Conservation (phyloP, 2,888 invertebrate genomes). For the Drosophila prolongata region DNA sequence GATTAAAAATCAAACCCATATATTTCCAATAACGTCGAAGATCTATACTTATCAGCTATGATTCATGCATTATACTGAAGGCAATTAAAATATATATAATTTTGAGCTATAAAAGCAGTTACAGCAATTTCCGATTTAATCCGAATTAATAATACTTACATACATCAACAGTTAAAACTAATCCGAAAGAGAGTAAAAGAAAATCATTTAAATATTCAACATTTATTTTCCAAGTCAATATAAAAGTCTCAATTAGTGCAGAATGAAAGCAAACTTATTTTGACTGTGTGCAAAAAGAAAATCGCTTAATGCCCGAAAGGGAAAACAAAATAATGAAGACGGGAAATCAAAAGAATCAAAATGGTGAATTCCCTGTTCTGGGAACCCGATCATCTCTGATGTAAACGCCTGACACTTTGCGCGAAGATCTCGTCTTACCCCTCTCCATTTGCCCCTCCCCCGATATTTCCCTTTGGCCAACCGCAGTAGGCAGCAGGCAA, state of each 20-base stretch:
- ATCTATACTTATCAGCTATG: neutral
- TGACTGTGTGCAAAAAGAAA: conserved; percentile 6
- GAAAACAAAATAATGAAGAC: conserved; percentile 28
- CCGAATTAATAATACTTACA: too few species aligned
- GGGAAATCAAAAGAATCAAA: conserved; percentile 30
- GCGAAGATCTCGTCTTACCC: conserved; percentile 41
- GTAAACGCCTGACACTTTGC: conserved; percentile 79
- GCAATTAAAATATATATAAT: too few species aligned
- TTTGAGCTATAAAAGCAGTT: too few species aligned
- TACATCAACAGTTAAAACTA: too few species aligned
- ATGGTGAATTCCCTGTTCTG: conserved; percentile 39
- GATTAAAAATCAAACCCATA: conserved; percentile 8
- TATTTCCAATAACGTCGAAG: neutral
- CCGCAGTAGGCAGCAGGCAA: conserved; percentile 64
- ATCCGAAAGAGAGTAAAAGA: too few species aligned
- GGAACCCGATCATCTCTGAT: conserved; percentile 61
- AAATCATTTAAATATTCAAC: too few species aligned
- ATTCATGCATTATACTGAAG: too few species aligned
- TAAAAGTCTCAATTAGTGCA: too few species aligned
- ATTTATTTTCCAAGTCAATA: too few species aligned
- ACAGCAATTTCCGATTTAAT: too few species aligned
- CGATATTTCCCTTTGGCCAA: conserved; percentile 30
- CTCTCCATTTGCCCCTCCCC: conserved; percentile 4
- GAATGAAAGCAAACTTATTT: neutral
- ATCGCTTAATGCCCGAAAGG: conserved; percentile 22